Conservation (phyloP, 1,140 invertebrate species). For the Drosophila varians region DNA sequence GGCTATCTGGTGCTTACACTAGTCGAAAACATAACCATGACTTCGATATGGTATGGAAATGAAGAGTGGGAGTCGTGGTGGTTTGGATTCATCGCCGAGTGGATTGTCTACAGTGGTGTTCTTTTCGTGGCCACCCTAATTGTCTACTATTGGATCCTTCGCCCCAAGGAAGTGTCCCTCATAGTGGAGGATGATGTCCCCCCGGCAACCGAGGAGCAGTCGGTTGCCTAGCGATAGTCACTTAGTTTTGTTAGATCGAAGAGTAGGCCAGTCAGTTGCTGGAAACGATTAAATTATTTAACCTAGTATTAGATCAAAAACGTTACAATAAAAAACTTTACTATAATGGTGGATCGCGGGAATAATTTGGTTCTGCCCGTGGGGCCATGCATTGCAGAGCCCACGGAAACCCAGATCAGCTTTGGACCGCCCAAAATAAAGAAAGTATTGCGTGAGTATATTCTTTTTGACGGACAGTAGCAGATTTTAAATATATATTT, state of each 20-base stretch:
- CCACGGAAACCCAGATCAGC: slow-evolving; percentile 54
- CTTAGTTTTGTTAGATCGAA: slow-evolving; percentile 28
- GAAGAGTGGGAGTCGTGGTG: slow-evolving; percentile 86
- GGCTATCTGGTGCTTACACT: slow-evolving; percentile 87
- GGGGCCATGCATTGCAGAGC: slow-evolving; percentile 35
- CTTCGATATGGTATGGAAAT: slow-evolving; percentile 87
- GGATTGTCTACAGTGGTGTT: slow-evolving; percentile 84
- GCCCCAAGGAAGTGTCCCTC: slow-evolving; percentile 85
- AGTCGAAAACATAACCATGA: slow-evolving; percentile 87
- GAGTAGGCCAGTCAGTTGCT: slow-evolving; percentile 25
- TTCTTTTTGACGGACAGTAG: background rate
- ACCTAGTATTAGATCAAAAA: slow-evolving; percentile 27
- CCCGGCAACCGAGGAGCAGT: slow-evolving; percentile 1
- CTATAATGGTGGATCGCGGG: slow-evolving; percentile 26
- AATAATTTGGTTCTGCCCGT: slow-evolving; percentile 27
- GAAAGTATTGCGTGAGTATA: slow-evolving; percentile 46
- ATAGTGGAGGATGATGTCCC: slow-evolving; percentile 60
- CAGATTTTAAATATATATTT: background rate
- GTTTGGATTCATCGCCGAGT: slow-evolving; percentile 85
- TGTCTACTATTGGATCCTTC: slow-evolving; percentile 85
- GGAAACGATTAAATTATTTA: slow-evolving; percentile 68
- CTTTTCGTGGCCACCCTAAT: slow-evolving; percentile 85
- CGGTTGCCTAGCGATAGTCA: slow-evolving; percentile 45
- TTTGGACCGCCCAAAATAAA: slow-evolving; percentile 57
- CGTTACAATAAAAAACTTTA: background rate